A percentile compares a stretch with the other conserved stretches of the same genome.
phyloP scores from a whole-genome alignment of 2,888 invertebrate genomes.

The Ceramica pisi region DNA sequence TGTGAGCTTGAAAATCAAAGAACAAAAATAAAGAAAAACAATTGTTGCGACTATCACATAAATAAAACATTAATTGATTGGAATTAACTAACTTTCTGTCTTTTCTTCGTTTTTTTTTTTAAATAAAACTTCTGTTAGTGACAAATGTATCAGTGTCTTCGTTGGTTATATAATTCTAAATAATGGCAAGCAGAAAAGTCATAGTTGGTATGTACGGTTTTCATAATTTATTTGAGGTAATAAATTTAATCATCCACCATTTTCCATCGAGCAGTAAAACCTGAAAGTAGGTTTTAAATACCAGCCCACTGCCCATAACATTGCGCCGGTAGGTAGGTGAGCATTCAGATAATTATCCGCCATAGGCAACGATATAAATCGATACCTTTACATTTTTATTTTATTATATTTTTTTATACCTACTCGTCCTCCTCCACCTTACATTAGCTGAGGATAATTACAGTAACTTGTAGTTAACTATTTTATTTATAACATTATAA shows the following conservation, averaged over 20 bases:
- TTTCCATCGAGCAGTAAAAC: not conserved
- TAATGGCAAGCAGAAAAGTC: constrained; percentile 80
- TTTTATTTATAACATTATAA: no score
- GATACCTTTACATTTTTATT: no score
- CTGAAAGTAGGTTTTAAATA: not conserved
- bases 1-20: constrained; percentile 1
- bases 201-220: constrained; percentile 75
- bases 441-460: no score
- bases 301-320: not conserved
- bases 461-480: no score
- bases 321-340: not conserved
- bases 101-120: not conserved
- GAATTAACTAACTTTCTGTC: not conserved
- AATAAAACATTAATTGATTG: not conserved
- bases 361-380: not conserved
- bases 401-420: no score
- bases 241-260: no score
- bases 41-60: not conserved
- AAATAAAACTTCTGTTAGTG: not conserved
- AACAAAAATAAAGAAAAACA: not conserved
- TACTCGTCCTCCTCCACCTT: not conserved
- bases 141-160: constrained; percentile 7
- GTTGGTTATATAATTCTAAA: constrained; percentile 73
- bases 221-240: not conserved
- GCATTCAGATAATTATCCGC: not conserved